Percentiles rank a stretch among this genome's conserved stretches.
Evolutionary conservation across 2,797 vertebrate genomes (phyloP).

Genomic region (Threskiornis aethiopicus): DNA sequence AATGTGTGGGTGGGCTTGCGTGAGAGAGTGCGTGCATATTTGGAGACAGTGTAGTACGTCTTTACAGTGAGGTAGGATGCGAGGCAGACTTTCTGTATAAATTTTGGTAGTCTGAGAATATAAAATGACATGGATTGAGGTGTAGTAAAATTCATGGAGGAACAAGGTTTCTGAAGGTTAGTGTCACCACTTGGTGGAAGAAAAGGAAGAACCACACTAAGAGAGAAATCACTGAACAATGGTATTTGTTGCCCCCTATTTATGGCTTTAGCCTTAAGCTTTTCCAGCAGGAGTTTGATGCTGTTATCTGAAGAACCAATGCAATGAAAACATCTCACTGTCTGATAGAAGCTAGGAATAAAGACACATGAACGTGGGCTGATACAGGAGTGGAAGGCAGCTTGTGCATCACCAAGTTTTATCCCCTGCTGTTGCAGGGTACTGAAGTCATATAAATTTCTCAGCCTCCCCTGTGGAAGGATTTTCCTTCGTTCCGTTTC

Average conservation of each 20-base stretch:
- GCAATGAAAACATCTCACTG: neutral
- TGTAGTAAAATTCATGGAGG: neutral
- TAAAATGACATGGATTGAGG: neutral
- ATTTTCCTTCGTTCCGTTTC: neutral
- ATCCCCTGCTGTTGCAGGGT: neutral
- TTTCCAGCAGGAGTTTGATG: neutral
- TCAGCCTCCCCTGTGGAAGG: neutral
- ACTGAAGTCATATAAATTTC: neutral
- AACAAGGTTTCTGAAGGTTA: neutral
- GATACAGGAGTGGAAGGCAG: neutral
- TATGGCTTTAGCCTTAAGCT: neutral
- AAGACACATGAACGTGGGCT: neutral
- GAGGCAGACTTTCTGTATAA: neutral
- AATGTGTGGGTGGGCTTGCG: neutral
- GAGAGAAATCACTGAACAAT: neutral
- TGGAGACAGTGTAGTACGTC: neutral
- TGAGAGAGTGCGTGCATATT: accelerated
- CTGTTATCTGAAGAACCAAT: neutral
- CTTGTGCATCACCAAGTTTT: neutral
- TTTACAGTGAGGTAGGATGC: neutral
- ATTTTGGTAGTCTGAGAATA: neutral
- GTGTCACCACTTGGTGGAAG: neutral
- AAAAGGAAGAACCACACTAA: neutral
- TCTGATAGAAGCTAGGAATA: neutral
- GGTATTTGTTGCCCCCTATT: neutral